A percentile compares a stretch with the other conserved stretches of the same genome.
Conservation (phyloP, 2,113 vertebrate genomes). For the Pituophis catenifer region DNA sequence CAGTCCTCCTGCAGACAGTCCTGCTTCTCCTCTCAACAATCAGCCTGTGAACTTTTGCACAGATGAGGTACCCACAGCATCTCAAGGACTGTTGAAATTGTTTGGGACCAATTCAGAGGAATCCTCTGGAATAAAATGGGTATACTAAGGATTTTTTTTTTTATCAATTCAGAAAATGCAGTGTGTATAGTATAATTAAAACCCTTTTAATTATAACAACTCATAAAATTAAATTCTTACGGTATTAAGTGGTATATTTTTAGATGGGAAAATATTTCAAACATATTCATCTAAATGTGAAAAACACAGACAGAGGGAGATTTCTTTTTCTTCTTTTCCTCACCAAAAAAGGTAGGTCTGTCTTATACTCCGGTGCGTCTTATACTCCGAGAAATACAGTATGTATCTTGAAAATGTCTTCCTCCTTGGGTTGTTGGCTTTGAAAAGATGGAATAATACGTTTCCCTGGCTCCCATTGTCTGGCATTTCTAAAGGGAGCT, state of each 20-base stretch:
- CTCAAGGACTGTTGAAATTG: slow-evolving; percentile 85
- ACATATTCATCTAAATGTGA: background rate
- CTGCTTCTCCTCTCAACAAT: slow-evolving; percentile 40
- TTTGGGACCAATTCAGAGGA: slow-evolving; percentile 81
- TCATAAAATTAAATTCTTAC: background rate
- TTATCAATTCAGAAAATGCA: background rate
- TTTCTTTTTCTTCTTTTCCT: too few species aligned
- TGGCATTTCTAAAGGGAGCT: background rate
- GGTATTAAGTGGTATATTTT: background rate
- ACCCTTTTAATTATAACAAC: background rate
- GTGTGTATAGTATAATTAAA: background rate
- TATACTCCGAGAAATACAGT: too few species aligned
- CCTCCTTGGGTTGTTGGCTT: background rate
- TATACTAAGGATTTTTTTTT: slow-evolving; percentile 46
- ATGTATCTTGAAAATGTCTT: background rate
- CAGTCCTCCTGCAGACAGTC: slow-evolving; percentile 59
- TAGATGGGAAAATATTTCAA: background rate
- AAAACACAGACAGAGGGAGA: background rate
- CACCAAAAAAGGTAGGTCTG: too few species aligned
- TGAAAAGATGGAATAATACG: background rate
- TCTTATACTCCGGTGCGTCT: too few species aligned
- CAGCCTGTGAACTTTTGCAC: slow-evolving; percentile 62
- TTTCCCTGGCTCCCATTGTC: background rate
- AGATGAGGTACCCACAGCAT: slow-evolving; percentile 81
- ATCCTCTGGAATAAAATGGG: slow-evolving; percentile 81